Conservation (phyloP, 2,888 invertebrate genomes). For the Chironomus tentans region DNA sequence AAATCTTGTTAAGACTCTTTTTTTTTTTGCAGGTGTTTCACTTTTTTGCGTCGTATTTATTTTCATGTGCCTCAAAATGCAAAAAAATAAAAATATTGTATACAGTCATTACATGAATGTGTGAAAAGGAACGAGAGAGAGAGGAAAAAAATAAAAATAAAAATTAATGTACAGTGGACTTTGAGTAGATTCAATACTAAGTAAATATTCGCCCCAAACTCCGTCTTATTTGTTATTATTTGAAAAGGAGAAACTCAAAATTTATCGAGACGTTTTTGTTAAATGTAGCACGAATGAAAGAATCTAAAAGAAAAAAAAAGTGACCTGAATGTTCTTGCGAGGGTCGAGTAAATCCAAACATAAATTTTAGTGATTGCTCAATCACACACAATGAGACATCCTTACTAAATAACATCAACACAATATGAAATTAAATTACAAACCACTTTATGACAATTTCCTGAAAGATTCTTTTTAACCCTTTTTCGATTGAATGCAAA, state of each 20-base stretch:
- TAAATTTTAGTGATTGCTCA: background rate
- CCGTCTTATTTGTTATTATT: background rate
- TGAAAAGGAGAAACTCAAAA: background rate
- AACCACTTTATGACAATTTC: slow-evolving; percentile 15
- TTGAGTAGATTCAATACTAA: too few relatives aligned
- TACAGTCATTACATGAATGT: background rate
- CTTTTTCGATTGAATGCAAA: background rate
- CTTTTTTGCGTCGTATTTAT: slow-evolving; percentile 7
- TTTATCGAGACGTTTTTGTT: background rate
- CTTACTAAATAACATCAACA: too few relatives aligned
- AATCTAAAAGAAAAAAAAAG: background rate
- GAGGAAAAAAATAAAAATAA: too few relatives aligned
- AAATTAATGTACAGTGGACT: too few relatives aligned
- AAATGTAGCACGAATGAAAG: background rate
- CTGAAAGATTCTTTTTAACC: background rate
- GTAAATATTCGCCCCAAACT: too few relatives aligned
- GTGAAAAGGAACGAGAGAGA: background rate
- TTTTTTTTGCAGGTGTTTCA: slow-evolving; percentile 7
- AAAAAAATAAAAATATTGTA: background rate
- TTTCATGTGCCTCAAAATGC: background rate
- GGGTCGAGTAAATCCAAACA: background rate
- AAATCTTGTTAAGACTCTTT: background rate
- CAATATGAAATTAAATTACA: slow-evolving; percentile 2
- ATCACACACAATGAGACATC: background rate
- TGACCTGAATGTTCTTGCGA: background rate